Evolutionary conservation across 1,140 invertebrate genomes (phyloP), one percentile per base, ranked within the genome.

Genomic region (Oscheius sp.): DNA sequence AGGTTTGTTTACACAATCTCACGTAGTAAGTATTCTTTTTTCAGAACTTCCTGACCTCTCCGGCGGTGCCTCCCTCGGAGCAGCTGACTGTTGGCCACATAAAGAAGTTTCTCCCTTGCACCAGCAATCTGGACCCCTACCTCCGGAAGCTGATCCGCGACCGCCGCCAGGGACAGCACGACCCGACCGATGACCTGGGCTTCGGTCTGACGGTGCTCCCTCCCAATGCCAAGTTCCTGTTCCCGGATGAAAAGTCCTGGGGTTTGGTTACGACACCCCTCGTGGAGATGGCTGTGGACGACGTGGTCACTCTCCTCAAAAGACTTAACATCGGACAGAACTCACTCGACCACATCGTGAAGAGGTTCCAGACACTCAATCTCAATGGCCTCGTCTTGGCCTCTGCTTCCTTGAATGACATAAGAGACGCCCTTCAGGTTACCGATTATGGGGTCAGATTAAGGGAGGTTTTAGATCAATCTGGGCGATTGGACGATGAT

Each of bases 401-500:
- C 23, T 74, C 82, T 10, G 85, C 83, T 58, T 70, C 82, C 46
- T 55, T 84, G 23, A 70, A 83, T n/a, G 80, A 84, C 2, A 52
- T 82, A 3, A 63, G 20, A 29, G 71, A 75, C n/a, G 71, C 45
- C 3, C 29, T 52, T 28, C 15, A 59, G n/a, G 29, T n/a, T n/a
- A n/a, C n/a, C n/a, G n/a, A n/a, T n/a, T n/a, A n/a, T n/a, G n/a
- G n/a, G n/a, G n/a, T n/a, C n/a, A 63, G 32, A 42, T 2, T 35
- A 71, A 49, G 29, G 31, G 46, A 55, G 28, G 15, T 63, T 77
- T 36, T 38, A 72, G 55, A 18, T 77, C 29, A 71, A 52, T 59
- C 75, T 83, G 10, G 82, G 82, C 32, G 82, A 83, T 68, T 83
- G 82, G 82, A 83, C 81, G 10, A 65, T 83, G 20, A 64, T 83